Conservation (phyloP, 92 coral and sea anemone species). For the Paragorgia papillata region DNA sequence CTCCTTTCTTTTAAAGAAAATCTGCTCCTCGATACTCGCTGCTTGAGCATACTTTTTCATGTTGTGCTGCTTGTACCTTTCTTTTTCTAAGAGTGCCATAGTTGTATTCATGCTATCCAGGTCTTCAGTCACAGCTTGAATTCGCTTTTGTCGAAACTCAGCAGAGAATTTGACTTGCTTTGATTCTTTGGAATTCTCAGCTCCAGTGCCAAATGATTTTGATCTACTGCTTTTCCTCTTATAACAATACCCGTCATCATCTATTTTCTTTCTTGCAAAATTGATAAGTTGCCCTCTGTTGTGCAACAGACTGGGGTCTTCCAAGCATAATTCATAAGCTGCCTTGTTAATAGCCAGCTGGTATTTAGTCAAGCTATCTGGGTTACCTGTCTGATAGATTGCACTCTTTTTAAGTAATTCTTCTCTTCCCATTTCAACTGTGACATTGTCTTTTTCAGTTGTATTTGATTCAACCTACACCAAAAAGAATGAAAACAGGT, state of each 20-base stretch:
- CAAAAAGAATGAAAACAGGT: constrained; percentile 17
- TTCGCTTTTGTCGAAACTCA: constrained; percentile 45
- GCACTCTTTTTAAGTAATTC: constrained; percentile 42
- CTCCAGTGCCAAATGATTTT: constrained; percentile 35
- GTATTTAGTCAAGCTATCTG: constrained; percentile 39
- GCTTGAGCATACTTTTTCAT: constrained; percentile 50
- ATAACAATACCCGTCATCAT: constrained; percentile 51
- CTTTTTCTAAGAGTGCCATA: constrained; percentile 38
- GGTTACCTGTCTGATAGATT: constrained; percentile 40
- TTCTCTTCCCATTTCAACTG: constrained; percentile 26
- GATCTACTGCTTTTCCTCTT: constrained; percentile 51
- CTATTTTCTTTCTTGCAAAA: constrained; percentile 47
- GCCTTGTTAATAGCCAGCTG: constrained; percentile 52
- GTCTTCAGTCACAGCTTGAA: constrained; percentile 49
- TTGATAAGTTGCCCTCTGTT: constrained; percentile 42
- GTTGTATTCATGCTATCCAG: constrained; percentile 34
- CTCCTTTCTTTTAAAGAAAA: constrained; percentile 37
- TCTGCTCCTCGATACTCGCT: constrained; percentile 42
- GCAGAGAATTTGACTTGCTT: constrained; percentile 15
- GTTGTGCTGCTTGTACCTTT: constrained; percentile 38
- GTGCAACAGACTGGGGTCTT: constrained; percentile 43
- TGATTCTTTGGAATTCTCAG: neutral
- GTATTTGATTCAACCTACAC: constrained; percentile 36
- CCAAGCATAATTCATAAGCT: constrained; percentile 55
- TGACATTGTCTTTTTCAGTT: constrained; percentile 28